phyloP scores from a whole-genome alignment of 1,140 invertebrate species.

The Drosophila guanche region DNA sequence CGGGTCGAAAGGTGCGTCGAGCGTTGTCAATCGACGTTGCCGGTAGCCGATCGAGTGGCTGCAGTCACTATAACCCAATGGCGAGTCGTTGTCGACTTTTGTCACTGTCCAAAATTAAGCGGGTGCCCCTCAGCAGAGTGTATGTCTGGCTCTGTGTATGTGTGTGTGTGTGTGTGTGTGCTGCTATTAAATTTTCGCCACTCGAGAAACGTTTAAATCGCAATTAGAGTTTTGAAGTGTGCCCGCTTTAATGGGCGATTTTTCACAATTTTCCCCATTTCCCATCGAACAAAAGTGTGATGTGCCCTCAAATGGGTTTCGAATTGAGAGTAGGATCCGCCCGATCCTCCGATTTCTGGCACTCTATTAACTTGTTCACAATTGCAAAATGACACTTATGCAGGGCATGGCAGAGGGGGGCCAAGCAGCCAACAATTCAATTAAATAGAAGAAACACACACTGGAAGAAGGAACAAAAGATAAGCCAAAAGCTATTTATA shows the following conservation, averaged over 20 bases:
- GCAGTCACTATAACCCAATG: neutral
- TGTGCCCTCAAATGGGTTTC: slow-evolving; percentile 59
- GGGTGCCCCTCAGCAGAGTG: slow-evolving; percentile 33
- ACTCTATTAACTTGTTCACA: slow-evolving; percentile 30
- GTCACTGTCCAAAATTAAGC: slow-evolving; percentile 66
- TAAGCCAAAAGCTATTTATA: too few relatives aligned
- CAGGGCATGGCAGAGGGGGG: too few relatives aligned
- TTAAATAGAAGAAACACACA: neutral
- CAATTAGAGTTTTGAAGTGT: slow-evolving; percentile 66
- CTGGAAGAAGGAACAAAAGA: too few relatives aligned
- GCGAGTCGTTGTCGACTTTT: slow-evolving; percentile 48
- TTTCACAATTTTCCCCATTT: slow-evolving; percentile 55
- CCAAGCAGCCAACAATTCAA: slow-evolving; percentile 10
- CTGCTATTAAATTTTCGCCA: slow-evolving; percentile 60
- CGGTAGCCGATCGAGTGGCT: slow-evolving; percentile 4
- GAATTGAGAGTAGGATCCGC: slow-evolving; percentile 34
- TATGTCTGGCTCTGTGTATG: too few relatives aligned
- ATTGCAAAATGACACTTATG: neutral
- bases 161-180: slow-evolving; percentile 1
- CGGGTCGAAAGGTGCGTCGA: slow-evolving; percentile 73
- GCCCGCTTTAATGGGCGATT: slow-evolving; percentile 54
- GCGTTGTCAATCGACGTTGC: slow-evolving; percentile 25
- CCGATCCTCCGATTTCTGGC: slow-evolving; percentile 23
- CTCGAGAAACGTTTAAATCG: slow-evolving; percentile 72
- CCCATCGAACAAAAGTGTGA: slow-evolving; percentile 40